Base-by-base conservation (phyloP, 2,888 invertebrate genomes). In the Cheilosia pagana region DNA sequence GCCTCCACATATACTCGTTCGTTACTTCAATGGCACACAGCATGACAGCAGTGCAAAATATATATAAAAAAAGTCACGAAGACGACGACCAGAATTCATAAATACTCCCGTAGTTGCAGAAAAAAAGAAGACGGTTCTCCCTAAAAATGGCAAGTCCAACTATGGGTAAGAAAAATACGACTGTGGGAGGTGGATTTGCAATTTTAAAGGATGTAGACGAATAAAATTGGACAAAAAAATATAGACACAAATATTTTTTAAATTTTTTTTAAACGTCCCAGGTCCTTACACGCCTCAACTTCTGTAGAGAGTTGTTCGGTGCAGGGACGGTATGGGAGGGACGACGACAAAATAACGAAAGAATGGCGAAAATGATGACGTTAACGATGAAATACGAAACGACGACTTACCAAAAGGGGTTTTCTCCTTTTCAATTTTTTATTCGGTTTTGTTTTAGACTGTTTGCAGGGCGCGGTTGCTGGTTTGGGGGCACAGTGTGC, bases 401-500 rank as follows among this genome's bases (percentile, higher is more conserved):
- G 72, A 74, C 78, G 71, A 85, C 85, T 83, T 76, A 85, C 85
- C 85, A 63, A 76, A 85, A 76, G 78, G 85, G 60, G 70, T 63
- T 55, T 71, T 53, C 63, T 59, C 59, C 55, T 63, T 50, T 12
- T 76, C 14, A 41, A 31, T 72, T 72, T 71, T 41, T 55, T 28
- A 8, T 28, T 28, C 28, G 28, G 25, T 65, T 76, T 62, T 60
- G 43, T 43, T 53, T 74, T 35, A 35, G 12, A 55, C 74, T 67
- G 67, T 76, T 57, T 71, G 75, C 65, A 76, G 85, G 85, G 85
- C 79, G 85, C 85, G 85, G 85, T 85, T 85, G 81, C 85, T 85
- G 81, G 85, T 85, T 85, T 85, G 85, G 85, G 81, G 76, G 65
- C 68, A 55, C 72, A 62, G 8, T 45, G 45, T 16, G 81, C 74